Base-by-base conservation (phyloP, 1,140 invertebrate genomes). In the Callitettix versicolor region DNA sequence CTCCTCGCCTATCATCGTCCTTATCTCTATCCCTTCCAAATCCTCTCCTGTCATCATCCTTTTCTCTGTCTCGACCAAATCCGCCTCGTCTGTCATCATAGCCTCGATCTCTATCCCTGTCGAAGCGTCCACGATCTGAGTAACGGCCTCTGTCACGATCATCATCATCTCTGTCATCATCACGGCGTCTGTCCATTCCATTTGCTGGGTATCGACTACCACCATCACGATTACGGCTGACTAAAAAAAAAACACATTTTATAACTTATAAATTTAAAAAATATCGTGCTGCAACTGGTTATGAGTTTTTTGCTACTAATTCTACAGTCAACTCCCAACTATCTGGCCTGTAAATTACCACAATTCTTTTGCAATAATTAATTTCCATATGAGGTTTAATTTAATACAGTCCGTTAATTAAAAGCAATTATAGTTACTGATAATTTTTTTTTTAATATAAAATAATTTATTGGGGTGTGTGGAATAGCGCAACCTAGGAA, bases 151-250 rank as follows among this genome's bases (percentile, higher is more conserved):
- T 56, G 48, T 60, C 63, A 15, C 63, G 46, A 11, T 59, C 58
- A 0, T 65, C 55, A 21, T 57, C 61, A 53, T 63, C 62, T 43
- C 69, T 65, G 24, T 69, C 69, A 18, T 55, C 47, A 2, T 55
- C 49, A 38, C 53, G 3, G 44, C 51, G 36, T 41, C 53, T n/a
- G 17, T 52, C 4, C 56, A 48, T 33, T 56, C 12, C 48, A 24
- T 20, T 24, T 15, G 34, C 58, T 53, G 3, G 26, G 17, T 42
- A 46, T 58, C 60, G 60, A 1, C 61, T 56, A 12, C 43, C 56
- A n/a, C 15, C 24, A 5, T 51, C 7, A 18, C 30, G n/a, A 38
- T 40, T 53, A 33, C 43, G 17, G 22, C 52, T 54, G 36, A 18
- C 43, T 24, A 11, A 42, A 43, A 54, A 26, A 22, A 44, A 15